These are phyloP conservation scores for Mesembrinibis cayennensis DNA, from an alignment of 2,113 vertebrate species.

Conservation along the genomic window DNA sequence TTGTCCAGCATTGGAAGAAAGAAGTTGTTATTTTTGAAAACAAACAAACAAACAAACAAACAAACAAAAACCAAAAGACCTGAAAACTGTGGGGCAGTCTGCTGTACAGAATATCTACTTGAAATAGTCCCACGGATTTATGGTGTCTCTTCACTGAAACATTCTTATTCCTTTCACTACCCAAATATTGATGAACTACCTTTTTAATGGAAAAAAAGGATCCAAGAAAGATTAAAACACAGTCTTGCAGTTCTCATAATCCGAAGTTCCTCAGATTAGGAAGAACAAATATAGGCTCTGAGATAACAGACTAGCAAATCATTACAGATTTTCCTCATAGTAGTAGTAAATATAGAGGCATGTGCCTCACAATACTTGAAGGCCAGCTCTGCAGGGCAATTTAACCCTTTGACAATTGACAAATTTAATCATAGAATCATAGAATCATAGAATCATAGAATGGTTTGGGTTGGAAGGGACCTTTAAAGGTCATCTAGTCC, in stretches of 20 bases:
- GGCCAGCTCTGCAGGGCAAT: not conserved
- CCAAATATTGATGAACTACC: not conserved
- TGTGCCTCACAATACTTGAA: not conserved
- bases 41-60: too few species aligned
- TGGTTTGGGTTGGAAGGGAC: not conserved
- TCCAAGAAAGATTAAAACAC: not conserved
- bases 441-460: not conserved
- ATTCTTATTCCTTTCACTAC: not conserved
- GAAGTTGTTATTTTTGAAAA: not conserved
- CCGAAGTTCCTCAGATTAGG: not conserved
- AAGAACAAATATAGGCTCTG: not conserved
- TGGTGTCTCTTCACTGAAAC: not conserved
- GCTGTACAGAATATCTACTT: not conserved
- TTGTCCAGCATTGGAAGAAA: not conserved
- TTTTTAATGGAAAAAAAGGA: not conserved
- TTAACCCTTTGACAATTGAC: not conserved
- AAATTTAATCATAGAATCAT: not conserved
- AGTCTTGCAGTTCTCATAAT: not conserved
- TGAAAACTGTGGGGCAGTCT: not conserved
- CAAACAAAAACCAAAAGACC: not conserved
- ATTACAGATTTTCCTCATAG: not conserved
- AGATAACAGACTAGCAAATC: not conserved
- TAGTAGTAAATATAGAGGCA: not conserved
- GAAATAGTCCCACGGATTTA: not conserved
- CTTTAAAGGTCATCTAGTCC: too few species aligned